Evolutionary conservation across 1,140 invertebrate genomes (phyloP).

Genomic region (Aphidius ervi): DNA sequence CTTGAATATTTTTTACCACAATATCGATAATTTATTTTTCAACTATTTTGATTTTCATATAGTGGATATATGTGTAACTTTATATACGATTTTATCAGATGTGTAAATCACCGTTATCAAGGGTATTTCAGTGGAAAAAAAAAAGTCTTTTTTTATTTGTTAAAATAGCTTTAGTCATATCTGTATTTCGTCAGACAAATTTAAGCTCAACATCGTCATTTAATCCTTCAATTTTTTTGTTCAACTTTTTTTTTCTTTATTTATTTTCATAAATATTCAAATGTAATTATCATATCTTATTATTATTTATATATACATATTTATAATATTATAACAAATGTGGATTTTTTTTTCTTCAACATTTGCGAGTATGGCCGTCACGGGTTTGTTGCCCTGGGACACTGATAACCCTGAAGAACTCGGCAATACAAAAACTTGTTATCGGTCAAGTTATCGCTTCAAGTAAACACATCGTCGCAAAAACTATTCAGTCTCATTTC

Average conservation of each 20-base stretch:
- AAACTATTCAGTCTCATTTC: conserved; percentile 22
- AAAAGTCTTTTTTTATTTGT: too few relatives aligned
- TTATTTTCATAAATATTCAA: not conserved
- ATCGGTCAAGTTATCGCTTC: conserved; percentile 27
- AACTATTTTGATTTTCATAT: too few relatives aligned
- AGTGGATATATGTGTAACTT: too few relatives aligned
- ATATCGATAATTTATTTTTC: too few relatives aligned
- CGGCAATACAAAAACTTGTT: conserved; percentile 25
- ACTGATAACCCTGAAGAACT: conserved; percentile 29
- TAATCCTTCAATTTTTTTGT: too few relatives aligned
- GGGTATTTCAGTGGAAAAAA: too few relatives aligned
- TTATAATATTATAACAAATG: conserved; percentile 4
- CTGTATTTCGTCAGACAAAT: too few relatives aligned
- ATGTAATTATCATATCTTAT: conserved; percentile 1
- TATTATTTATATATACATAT: conserved; percentile 16
- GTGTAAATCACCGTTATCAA: too few relatives aligned
- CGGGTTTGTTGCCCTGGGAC: conserved; percentile 29
- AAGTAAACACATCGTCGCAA: conserved; percentile 13
- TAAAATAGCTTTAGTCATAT: too few relatives aligned
- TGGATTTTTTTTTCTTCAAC: conserved; percentile 12
- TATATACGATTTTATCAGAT: too few relatives aligned
- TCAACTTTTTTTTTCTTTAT: too few relatives aligned
- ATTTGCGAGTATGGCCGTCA: conserved; percentile 12
- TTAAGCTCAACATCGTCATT: too few relatives aligned
- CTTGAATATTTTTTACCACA: not conserved